Evolutionary conservation across 2,113 vertebrate genomes (phyloP), one percentile per base, ranked within the genome.

Genomic region (Macaca fascicularis): DNA sequence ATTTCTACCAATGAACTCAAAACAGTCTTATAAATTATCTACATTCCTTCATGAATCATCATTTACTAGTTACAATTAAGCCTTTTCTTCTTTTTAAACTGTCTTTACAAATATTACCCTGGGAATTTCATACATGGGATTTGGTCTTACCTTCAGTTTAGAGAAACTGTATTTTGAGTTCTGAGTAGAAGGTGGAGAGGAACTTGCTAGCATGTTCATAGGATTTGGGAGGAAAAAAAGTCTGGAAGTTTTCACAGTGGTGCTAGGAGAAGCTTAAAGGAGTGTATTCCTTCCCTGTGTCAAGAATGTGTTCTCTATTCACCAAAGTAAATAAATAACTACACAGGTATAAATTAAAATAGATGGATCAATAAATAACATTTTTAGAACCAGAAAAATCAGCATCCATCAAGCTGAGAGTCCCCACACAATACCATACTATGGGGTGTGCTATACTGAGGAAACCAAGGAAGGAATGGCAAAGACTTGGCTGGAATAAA

Each of bases 1-100:
- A 59, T 81, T 97, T 92, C 85, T 50, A 76, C 8, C 45, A 91
- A 74, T 4, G 27, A 88, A 75, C 35, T 81, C 40, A 84, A 95
- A 97, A 93, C 32, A 81, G 48, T n/a, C 27, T n/a, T 72, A 38
- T 13, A 50, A 57, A 89, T 88, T 78, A 30, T 32, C 61, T 89
- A 35, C 5, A 64, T 67, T 89, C 69, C 57, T 67, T 32, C 6
- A 17, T 30, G 43, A 85, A 89, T 16, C 12, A 86, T 64, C 43
- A 72, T 50, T 82, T 84, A 43, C 35, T 67, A 83, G 20, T 57
- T 81, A 74, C 97, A 88, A 55, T 17, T 72, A 69, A 55, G 40
- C 14, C 57, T 89, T 89, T 94, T 83, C 27, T 90, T 64, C 32
- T 93, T 95, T 91, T 85, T 40, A 82, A 91, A 52, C 8, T 59